phyloP scores from a whole-genome alignment of 2,888 invertebrate genomes.

The Xestobium rufovillosum region DNA sequence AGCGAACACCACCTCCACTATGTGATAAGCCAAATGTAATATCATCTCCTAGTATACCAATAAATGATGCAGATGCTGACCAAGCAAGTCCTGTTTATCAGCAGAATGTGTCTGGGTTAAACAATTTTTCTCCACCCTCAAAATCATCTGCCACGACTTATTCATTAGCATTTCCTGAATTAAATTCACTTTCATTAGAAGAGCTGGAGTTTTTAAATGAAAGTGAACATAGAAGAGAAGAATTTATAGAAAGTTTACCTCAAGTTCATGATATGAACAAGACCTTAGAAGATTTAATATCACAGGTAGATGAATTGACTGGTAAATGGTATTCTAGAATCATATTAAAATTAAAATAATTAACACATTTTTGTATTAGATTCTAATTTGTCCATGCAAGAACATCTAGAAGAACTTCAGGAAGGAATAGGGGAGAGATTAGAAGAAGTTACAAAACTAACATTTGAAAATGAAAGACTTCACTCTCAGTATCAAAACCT shows the following conservation, averaged over 20 bases:
- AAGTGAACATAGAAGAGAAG: constrained; percentile 64
- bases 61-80: constrained; percentile 30
- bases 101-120: constrained; percentile 21
- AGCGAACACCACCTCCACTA: constrained; percentile 53
- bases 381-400: constrained; percentile 60
- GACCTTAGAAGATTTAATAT: constrained; percentile 63
- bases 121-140: constrained; percentile 34
- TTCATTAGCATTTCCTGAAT: constrained; percentile 44
- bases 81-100: constrained; percentile 34
- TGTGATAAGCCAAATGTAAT: constrained; percentile 30
- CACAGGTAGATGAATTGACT: constrained; percentile 61
- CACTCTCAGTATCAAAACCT: constrained; percentile 63
- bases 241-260: constrained; percentile 63
- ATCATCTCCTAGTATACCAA: constrained; percentile 27
- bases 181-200: constrained; percentile 48
- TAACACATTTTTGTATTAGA: constrained; percentile 48
- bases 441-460: constrained; percentile 61
- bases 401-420: constrained; percentile 51
- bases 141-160: constrained; percentile 25
- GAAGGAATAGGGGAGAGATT: constrained; percentile 56
- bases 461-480: constrained; percentile 61
- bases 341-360: constrained; percentile 53
- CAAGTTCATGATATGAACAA: constrained; percentile 60
- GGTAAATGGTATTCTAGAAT: constrained; percentile 40
- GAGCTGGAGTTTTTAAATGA: constrained; percentile 64